Percentiles rank a stretch among this genome's conserved stretches.
Conservation (phyloP, 2,113 vertebrate genomes). For the Grammomys dolichurus region DNA sequence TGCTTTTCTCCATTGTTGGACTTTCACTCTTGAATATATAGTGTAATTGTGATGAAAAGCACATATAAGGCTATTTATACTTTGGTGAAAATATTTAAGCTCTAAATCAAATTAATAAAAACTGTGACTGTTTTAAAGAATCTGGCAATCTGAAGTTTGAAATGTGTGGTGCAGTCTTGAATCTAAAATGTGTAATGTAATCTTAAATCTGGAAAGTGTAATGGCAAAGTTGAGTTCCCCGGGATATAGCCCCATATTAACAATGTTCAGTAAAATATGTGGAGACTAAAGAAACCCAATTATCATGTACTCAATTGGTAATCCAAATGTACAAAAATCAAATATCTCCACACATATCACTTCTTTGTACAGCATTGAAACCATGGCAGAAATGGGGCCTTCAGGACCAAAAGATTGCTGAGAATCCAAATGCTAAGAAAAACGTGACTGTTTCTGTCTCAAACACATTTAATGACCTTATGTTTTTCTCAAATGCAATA, state of each 20-base stretch:
- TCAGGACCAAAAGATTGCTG: not conserved
- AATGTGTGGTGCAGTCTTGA: not conserved
- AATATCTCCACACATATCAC: not conserved
- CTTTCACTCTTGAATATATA: slow-evolving; percentile 9
- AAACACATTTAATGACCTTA: slow-evolving; percentile 38
- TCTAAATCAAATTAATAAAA: not conserved
- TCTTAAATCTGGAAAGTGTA: not conserved
- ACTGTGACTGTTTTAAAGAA: not conserved
- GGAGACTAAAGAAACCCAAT: not conserved
- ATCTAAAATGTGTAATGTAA: not conserved
- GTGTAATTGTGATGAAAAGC: not conserved
- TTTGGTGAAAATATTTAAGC: slow-evolving; percentile 1
- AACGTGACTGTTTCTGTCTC: not conserved
- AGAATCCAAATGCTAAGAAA: not conserved
- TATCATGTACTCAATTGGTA: not conserved
- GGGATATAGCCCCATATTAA: not conserved
- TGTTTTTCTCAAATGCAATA: not conserved
- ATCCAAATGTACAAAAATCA: slow-evolving; percentile 32
- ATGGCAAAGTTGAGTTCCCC: not conserved
- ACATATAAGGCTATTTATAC: not conserved
- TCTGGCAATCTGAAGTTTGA: slow-evolving; percentile 12
- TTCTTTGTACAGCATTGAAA: not conserved
- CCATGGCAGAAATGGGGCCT: not conserved
- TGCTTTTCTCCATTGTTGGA: slow-evolving; percentile 16
- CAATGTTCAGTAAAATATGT: not conserved